phyloP scores from a whole-genome alignment of 2,113 vertebrate genomes.

The Heterotis niloticus region DNA sequence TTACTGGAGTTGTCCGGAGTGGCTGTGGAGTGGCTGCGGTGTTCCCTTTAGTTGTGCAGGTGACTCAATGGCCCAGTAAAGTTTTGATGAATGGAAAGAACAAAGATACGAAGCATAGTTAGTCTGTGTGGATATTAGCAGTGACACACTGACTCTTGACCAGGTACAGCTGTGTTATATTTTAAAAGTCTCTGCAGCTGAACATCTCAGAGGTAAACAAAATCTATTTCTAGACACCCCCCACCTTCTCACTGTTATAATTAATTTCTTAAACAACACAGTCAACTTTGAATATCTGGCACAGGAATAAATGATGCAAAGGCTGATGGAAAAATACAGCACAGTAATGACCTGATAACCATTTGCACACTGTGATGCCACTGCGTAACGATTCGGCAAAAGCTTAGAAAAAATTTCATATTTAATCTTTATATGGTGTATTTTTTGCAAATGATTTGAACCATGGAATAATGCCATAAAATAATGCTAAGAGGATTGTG shows the following conservation, averaged over 20 bases:
- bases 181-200: background rate
- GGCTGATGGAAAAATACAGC: background rate
- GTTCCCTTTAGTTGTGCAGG: no score
- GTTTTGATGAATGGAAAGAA: constrained; percentile 9
- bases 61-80: no score
- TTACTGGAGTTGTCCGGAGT: background rate
- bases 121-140: background rate
- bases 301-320: background rate
- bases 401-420: background rate
- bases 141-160: background rate
- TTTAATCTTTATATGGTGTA: no score
- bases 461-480: background rate
- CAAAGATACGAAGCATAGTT: constrained; percentile 6
- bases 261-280: constrained; percentile 10
- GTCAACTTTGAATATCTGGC: background rate
- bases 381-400: background rate
- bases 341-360: background rate
- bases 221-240: background rate
- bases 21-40: background rate
- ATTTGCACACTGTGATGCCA: background rate
- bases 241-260: background rate
- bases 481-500: background rate
- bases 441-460: background rate
- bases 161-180: no score
- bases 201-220: no score